Evolutionary conservation across 2,797 vertebrate genomes (phyloP).

Genomic region (Betta splendens): DNA sequence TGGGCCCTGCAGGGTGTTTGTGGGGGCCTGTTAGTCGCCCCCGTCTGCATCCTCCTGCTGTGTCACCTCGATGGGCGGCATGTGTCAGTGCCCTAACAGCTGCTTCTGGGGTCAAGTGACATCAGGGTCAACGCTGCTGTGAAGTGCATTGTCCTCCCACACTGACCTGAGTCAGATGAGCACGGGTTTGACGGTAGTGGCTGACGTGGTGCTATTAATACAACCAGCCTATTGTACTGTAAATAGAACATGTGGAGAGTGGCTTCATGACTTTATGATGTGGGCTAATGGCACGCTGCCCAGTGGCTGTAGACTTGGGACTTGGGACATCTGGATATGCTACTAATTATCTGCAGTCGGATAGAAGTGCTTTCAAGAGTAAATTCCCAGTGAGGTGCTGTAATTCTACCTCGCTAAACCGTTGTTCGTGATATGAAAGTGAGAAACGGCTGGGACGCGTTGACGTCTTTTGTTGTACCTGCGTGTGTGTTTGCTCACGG

Average conservation of each 20-base stretch:
- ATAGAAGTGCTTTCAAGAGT: constrained; percentile 29
- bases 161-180: not conserved
- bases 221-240: no score
- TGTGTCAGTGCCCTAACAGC: constrained; percentile 63
- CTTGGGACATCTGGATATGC: no score
- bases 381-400: no score
- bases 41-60: constrained; percentile 52
- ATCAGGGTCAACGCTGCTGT: constrained; percentile 35
- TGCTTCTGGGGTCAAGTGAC: constrained; percentile 62
- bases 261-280: no score
- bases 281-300: no score
- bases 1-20: constrained; percentile 11
- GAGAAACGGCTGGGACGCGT: not conserved
- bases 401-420: not conserved
- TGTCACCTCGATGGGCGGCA: constrained; percentile 54
- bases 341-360: no score
- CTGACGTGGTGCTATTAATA: no score
- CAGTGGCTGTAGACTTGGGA: no score
- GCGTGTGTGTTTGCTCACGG: constrained; percentile 48
- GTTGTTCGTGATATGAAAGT: constrained; percentile 4
- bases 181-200: not conserved
- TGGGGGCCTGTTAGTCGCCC: constrained; percentile 18
- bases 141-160: constrained; percentile 2
- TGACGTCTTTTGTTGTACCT: constrained; percentile 14
- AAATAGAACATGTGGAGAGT: no score